Evolutionary conservation across 2,888 invertebrate species (phyloP).

Genomic region (Phengaris arion): DNA sequence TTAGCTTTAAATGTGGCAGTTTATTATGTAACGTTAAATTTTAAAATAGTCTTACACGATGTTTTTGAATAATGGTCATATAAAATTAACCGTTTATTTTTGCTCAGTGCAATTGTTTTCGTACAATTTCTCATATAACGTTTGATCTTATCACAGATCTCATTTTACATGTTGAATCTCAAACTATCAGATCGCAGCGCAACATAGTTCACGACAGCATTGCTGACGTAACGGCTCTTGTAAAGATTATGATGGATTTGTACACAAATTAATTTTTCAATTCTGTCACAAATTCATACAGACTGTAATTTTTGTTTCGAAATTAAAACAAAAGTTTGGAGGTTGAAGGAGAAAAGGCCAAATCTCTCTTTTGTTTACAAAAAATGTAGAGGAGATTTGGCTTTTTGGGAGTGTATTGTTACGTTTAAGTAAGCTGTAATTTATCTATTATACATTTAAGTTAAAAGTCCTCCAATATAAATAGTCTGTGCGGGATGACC

Average conservation of each 20-base stretch:
- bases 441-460: constrained; percentile 14
- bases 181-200: background rate
- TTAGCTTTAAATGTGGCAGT: background rate
- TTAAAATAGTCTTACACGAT: background rate
- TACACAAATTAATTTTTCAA: background rate
- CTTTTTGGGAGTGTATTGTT: background rate
- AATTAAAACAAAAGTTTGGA: background rate
- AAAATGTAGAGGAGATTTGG: background rate
- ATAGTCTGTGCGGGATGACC: background rate
- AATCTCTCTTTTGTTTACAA: too few relatives aligned
- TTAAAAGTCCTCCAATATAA: constrained; percentile 17
- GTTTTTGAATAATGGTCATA: background rate
- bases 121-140: too few relatives aligned
- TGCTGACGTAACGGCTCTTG: background rate
- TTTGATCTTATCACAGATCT: background rate
- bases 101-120: too few relatives aligned
- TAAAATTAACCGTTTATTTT: background rate
- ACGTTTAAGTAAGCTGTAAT: constrained; percentile 1
- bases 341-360: background rate
- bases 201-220: background rate
- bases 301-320: background rate
- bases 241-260: background rate
- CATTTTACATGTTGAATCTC: background rate
- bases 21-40: background rate
- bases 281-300: background rate